These are phyloP conservation scores for Hippoglossus hippoglossus DNA, from an alignment of 2,797 vertebrate species.

Conservation along the genomic window DNA sequence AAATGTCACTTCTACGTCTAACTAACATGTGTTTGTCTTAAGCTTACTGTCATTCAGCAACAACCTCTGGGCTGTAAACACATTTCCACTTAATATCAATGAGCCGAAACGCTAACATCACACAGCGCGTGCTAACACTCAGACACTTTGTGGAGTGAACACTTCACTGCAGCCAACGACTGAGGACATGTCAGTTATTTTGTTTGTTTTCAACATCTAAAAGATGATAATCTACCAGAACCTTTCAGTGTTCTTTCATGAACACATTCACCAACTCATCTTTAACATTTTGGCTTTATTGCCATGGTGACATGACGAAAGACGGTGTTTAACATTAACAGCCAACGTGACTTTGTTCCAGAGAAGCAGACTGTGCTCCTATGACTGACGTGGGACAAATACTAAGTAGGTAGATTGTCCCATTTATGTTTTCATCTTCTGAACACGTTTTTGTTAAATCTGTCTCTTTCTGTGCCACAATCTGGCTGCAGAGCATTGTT, in stretches of 20 bases:
- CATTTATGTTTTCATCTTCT: neutral
- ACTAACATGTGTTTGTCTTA: conserved; percentile 3
- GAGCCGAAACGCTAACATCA: too few species aligned
- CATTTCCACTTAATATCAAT: neutral
- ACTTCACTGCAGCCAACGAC: neutral
- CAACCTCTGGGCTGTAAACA: neutral
- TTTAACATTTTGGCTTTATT: neutral
- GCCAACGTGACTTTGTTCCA: neutral
- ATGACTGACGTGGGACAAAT: conserved; percentile 24
- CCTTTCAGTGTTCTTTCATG: conserved; percentile 10
- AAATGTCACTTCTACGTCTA: too few species aligned
- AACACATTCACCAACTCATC: conserved; percentile 47
- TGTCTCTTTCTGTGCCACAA: conserved; percentile 5
- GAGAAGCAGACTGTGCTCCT: neutral
- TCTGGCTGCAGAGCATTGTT: conserved; percentile 28
- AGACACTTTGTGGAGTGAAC: neutral
- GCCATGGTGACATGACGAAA: conserved; percentile 3
- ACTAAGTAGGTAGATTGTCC: conserved; percentile 17
- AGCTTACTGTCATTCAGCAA: neutral
- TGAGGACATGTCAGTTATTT: too few species aligned
- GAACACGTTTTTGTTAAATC: neutral
- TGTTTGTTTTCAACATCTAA: neutral
- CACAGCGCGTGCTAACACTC: neutral
- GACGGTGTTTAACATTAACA: conserved; percentile 27
- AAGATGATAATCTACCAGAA: conserved; percentile 31